Conservation (phyloP, 1,140 invertebrate species). For the Trypoxylus dichotomus region DNA sequence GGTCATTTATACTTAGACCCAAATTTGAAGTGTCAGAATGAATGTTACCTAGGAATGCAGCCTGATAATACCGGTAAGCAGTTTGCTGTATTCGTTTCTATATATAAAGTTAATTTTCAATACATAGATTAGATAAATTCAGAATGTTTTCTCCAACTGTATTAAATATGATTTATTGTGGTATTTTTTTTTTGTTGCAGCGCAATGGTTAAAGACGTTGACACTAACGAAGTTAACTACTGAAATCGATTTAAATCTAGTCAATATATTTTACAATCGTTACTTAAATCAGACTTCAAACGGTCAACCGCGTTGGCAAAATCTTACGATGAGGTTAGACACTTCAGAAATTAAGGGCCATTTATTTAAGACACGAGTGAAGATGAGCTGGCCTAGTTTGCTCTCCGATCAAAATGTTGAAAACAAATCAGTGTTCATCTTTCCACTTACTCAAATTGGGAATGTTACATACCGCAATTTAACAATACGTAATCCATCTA, state of each 20-base stretch:
- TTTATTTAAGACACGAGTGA: constrained; percentile 70
- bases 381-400: constrained; percentile 73
- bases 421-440: constrained; percentile 62
- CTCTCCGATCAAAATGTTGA: constrained; percentile 50
- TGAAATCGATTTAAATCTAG: constrained; percentile 64
- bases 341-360: constrained; percentile 75
- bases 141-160: too few relatives aligned
- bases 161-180: constrained; percentile 21
- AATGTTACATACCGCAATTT: constrained; percentile 70
- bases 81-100: not conserved
- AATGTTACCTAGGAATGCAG: constrained; percentile 74
- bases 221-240: constrained; percentile 64
- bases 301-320: constrained; percentile 58
- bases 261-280: constrained; percentile 60
- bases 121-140: too few relatives aligned
- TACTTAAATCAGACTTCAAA: constrained; percentile 60
- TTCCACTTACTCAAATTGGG: constrained; percentile 82
- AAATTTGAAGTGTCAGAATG: constrained; percentile 65
- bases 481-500: constrained; percentile 65
- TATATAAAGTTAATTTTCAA: too few relatives aligned
- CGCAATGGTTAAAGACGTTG: constrained; percentile 73
- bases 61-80: constrained; percentile 62
- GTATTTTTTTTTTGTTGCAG: constrained; percentile 50
- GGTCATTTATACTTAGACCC: constrained; percentile 63
- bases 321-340: constrained; percentile 75